phyloP scores from a whole-genome alignment of 2,888 invertebrate species.

The Ypsolopha scabrella region DNA sequence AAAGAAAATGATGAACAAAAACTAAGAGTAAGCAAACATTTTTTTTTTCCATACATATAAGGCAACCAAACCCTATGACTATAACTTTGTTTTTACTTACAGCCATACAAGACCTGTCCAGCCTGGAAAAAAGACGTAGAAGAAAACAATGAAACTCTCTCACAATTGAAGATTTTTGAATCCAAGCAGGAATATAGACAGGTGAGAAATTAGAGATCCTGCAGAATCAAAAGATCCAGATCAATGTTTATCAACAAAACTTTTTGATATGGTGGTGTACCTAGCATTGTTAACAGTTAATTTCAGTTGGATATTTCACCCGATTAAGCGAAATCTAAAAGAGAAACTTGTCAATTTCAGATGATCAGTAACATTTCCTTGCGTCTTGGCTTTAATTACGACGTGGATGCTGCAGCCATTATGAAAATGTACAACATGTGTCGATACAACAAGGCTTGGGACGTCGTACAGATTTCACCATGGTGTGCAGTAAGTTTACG shows the following conservation, averaged over 20 bases:
- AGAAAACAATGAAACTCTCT: conserved; percentile 44
- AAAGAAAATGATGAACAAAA: conserved; percentile 57
- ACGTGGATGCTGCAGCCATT: conserved; percentile 64
- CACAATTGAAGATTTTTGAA: conserved; percentile 45
- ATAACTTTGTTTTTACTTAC: conserved; percentile 11
- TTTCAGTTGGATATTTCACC: too few relatives aligned
- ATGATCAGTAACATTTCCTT: conserved; percentile 70
- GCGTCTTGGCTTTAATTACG: conserved; percentile 75
- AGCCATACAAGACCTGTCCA: conserved; percentile 75
- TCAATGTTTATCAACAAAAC: too few relatives aligned
- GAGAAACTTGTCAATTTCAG: conserved; percentile 16
- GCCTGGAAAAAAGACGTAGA: conserved; percentile 67
- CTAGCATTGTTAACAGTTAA: too few relatives aligned
- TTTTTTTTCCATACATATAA: too few relatives aligned
- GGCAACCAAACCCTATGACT: not conserved
- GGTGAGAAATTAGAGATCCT: conserved; percentile 18
- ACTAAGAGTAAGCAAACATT: conserved; percentile 26
- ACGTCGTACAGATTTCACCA: conserved; percentile 72
- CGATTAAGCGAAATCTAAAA: too few relatives aligned
- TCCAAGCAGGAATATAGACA: conserved; percentile 50
- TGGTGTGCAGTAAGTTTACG: conserved; percentile 78
- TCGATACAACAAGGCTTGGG: conserved; percentile 85
- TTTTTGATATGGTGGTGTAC: too few relatives aligned
- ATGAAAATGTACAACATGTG: conserved; percentile 82
- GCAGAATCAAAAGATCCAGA: too few relatives aligned